phyloP scores from a whole-genome alignment of 2,797 vertebrate genomes.

The Myotis daubentonii region DNA sequence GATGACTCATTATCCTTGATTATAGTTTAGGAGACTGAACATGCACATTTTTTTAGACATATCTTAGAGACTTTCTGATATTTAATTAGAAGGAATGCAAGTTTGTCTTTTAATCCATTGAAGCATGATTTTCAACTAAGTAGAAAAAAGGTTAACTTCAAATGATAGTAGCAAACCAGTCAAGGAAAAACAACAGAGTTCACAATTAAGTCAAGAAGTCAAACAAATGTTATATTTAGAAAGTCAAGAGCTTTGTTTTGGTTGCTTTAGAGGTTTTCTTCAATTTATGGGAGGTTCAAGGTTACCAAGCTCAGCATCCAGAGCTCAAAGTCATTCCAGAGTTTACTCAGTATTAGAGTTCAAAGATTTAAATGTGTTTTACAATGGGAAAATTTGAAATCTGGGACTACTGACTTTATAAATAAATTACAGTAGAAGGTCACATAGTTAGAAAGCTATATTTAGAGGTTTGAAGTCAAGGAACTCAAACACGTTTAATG shows the following conservation, averaged over 20 bases:
- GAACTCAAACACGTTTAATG: slow-evolving; percentile 56
- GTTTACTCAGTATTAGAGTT: slow-evolving; percentile 65
- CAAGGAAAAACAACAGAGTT: slow-evolving; percentile 76
- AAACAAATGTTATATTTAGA: slow-evolving; percentile 80
- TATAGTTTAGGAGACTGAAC: slow-evolving; percentile 51
- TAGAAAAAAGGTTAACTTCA: slow-evolving; percentile 75
- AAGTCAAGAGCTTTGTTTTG: slow-evolving; percentile 78
- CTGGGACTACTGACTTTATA: slow-evolving; percentile 63
- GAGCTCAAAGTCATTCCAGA: slow-evolving; percentile 74
- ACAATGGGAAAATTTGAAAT: slow-evolving; percentile 57
- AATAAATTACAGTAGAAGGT: slow-evolving; percentile 52
- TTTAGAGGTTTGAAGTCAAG: slow-evolving; percentile 65
- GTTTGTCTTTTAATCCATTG: slow-evolving; percentile 67
- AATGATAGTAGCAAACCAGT: slow-evolving; percentile 73
- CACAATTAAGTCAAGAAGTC: slow-evolving; percentile 78
- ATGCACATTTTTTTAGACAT: neutral
- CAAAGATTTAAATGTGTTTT: slow-evolving; percentile 69
- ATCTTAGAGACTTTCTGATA: slow-evolving; percentile 54
- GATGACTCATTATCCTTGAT: slow-evolving; percentile 23
- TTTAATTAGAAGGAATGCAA: slow-evolving; percentile 64
- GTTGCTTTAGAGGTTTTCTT: slow-evolving; percentile 72
- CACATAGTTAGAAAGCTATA: slow-evolving; percentile 37
- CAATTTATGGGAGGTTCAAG: slow-evolving; percentile 75
- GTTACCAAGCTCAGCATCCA: slow-evolving; percentile 66
- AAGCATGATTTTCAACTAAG: slow-evolving; percentile 67